A percentile compares a stretch with the other conserved stretches of the same genome.
phyloP scores from a whole-genome alignment of 1,140 invertebrate genomes.

The Drosophila ananassae region DNA sequence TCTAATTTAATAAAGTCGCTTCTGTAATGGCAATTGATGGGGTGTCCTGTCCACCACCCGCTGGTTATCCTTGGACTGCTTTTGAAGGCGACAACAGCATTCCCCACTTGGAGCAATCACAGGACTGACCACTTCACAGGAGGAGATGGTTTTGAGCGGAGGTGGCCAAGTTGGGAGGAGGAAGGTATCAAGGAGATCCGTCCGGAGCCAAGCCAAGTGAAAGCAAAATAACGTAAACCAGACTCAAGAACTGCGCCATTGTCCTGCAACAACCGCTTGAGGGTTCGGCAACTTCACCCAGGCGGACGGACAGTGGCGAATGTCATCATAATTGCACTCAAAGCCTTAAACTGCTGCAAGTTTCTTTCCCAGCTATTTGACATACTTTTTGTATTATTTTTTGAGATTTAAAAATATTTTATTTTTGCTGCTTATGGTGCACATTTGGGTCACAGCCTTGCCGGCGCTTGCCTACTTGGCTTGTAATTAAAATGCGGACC shows the following conservation, averaged over 20 bases:
- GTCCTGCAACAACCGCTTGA: conserved; percentile 38
- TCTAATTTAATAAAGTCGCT: background rate
- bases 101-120: conserved; percentile 57
- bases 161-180: background rate
- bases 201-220: conserved; percentile 8
- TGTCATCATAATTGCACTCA: conserved; percentile 42
- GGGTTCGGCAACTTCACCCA: conserved; percentile 11
- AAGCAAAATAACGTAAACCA: conserved; percentile 38
- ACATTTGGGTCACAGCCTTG: conserved; percentile 57
- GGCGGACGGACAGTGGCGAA: conserved; percentile 21
- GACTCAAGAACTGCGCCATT: conserved; percentile 41
- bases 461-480: conserved; percentile 24
- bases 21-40: conserved; percentile 38
- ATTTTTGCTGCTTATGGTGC: conserved; percentile 22
- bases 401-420: conserved; percentile 21
- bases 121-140: conserved; percentile 47
- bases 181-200: background rate
- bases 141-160: conserved; percentile 7
- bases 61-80: conserved; percentile 58
- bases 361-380: conserved; percentile 6
- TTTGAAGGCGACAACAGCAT: conserved; percentile 55
- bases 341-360: conserved; percentile 31
- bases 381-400: conserved; percentile 36
- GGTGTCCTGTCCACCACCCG: background rate
- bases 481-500: conserved; percentile 51